Evolutionary conservation across 2,113 vertebrate species (phyloP).

Genomic region (Cryptotis parvus): DNA sequence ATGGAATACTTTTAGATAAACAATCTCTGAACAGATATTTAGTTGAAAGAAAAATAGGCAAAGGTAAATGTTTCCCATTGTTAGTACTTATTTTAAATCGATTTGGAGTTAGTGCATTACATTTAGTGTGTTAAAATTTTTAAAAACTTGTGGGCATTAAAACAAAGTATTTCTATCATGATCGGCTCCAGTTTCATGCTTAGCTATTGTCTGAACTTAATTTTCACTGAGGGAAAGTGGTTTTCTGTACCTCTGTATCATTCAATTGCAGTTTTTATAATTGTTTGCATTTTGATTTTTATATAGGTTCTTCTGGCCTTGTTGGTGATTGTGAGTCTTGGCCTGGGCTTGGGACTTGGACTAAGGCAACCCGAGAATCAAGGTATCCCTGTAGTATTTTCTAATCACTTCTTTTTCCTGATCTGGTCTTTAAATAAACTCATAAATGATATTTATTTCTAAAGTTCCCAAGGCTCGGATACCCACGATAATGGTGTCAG

Average conservation of each 20-base stretch:
- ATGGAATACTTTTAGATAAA: background rate
- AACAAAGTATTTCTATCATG: background rate
- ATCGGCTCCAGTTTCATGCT: background rate
- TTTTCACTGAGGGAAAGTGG: background rate
- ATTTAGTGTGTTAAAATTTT: background rate
- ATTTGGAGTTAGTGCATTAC: background rate
- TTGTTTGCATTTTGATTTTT: conserved; percentile 52
- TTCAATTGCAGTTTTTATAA: background rate
- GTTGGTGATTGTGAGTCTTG: conserved; percentile 87
- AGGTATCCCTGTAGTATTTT: conserved; percentile 33
- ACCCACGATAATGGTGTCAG: no score
- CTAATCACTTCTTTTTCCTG: background rate
- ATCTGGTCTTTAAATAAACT: background rate
- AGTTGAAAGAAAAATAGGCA: background rate
- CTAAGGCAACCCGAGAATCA: conserved; percentile 73
- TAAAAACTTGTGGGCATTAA: background rate
- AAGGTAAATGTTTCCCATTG: background rate
- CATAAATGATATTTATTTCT: no score
- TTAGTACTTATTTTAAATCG: conserved; percentile 9
- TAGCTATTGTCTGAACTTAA: background rate
- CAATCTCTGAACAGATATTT: background rate
- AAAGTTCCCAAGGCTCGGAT: no score
- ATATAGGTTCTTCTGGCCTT: conserved; percentile 86
- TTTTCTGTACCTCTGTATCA: background rate
- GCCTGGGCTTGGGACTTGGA: conserved; percentile 88